Percentiles rank a stretch among this genome's conserved stretches.
Evolutionary conservation across 2,797 vertebrate genomes (phyloP).

Genomic region (Rallus crepitans): DNA sequence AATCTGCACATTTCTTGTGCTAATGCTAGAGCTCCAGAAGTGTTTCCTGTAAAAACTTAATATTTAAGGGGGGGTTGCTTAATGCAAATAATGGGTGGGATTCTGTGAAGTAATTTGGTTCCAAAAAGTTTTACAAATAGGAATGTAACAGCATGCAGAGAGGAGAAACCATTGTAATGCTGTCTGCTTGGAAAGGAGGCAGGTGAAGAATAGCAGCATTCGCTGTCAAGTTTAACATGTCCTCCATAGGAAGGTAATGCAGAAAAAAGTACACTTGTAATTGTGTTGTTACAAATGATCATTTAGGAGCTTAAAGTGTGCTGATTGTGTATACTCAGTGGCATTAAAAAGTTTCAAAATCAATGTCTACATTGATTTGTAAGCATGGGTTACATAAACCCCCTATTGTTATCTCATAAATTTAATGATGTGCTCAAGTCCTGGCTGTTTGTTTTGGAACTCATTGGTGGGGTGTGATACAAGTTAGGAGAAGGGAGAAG

Average conservation of each 20-base stretch:
- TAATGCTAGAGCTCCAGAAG: background rate
- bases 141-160: background rate
- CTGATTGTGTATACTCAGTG: background rate
- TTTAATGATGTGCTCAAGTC: background rate
- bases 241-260: background rate
- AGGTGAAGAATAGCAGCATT: fast-evolving
- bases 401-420: background rate
- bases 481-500: background rate
- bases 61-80: background rate
- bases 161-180: background rate
- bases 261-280: background rate
- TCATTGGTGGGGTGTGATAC: background rate
- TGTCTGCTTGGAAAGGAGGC: background rate
- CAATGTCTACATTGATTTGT: background rate
- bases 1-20: background rate
- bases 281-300: background rate
- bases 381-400: background rate
- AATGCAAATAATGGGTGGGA: background rate
- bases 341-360: background rate
- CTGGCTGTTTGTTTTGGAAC: background rate
- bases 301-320: background rate
- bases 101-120: background rate
- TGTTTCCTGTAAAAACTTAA: background rate
- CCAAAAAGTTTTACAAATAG: background rate
- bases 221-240: background rate